A percentile compares a stretch with the other conserved stretches of the same genome.
Evolutionary conservation across 2,888 invertebrate species (phyloP).

Genomic region (Brenthis daphne): DNA sequence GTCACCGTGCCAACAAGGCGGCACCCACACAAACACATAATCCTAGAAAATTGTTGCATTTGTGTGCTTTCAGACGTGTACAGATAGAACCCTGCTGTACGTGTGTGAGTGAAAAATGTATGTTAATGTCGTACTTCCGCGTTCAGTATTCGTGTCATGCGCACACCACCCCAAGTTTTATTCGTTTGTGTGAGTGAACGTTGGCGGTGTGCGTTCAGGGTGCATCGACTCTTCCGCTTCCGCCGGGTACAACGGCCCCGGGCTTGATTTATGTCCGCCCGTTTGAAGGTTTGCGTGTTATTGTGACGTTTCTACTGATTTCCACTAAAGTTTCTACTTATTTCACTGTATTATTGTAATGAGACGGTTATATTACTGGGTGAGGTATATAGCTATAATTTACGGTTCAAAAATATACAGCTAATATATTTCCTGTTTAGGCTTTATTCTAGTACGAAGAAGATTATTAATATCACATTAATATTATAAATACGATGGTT

Average conservation of each 20-base stretch:
- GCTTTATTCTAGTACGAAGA: neutral
- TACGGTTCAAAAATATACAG: neutral
- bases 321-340: slow-evolving; percentile 44
- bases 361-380: slow-evolving; percentile 31
- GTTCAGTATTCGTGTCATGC: slow-evolving; percentile 71
- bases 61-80: slow-evolving; percentile 54
- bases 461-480: no score
- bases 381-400: slow-evolving; percentile 9
- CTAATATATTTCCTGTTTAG: neutral
- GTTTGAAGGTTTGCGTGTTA: slow-evolving; percentile 73
- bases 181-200: slow-evolving; percentile 30
- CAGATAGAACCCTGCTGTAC: slow-evolving; percentile 35
- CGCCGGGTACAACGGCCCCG: slow-evolving; percentile 75
- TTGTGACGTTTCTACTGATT: slow-evolving; percentile 65
- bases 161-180: slow-evolving; percentile 45
- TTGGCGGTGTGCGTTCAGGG: slow-evolving; percentile 60
- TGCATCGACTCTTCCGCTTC: slow-evolving; percentile 79
- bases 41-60: slow-evolving; percentile 50
- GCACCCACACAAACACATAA: slow-evolving; percentile 58
- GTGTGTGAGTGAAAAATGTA: slow-evolving; percentile 70
- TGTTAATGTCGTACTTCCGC: slow-evolving; percentile 78
- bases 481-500: no score
- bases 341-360: slow-evolving; percentile 41
- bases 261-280: slow-evolving; percentile 71
- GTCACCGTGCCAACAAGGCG: slow-evolving; percentile 60